Conservation (phyloP, 2,113 vertebrate genomes). For the Neofelis nebulosa region DNA sequence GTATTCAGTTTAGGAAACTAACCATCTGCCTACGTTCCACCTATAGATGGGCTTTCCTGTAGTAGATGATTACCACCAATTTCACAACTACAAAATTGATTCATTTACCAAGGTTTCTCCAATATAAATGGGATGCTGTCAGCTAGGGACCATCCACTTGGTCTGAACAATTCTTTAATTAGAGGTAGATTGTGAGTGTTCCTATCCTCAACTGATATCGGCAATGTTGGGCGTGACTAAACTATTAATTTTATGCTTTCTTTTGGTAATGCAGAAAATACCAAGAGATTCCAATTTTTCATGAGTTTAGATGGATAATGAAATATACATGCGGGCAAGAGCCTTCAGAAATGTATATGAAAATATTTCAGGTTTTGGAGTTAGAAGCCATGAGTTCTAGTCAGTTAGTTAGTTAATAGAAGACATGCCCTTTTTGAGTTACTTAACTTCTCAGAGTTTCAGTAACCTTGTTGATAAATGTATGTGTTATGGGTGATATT, state of each 20-base stretch:
- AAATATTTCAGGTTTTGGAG: neutral
- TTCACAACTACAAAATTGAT: neutral
- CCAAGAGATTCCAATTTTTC: neutral
- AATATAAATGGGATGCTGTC: too few relatives aligned
- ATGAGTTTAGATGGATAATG: neutral
- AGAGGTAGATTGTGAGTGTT: neutral
- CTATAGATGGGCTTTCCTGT: neutral
- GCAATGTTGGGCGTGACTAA: neutral
- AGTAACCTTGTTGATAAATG: neutral
- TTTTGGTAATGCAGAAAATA: neutral
- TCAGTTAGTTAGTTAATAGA: neutral
- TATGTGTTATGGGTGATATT: neutral
- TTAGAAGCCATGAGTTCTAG: neutral
- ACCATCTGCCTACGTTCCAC: neutral
- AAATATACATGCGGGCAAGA: neutral
- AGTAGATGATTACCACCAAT: neutral
- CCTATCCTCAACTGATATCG: neutral
- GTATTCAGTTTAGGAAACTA: neutral
- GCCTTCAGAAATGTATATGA: neutral
- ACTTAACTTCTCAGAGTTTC: neutral
- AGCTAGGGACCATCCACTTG: fast-evolving
- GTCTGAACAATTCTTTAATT: neutral
- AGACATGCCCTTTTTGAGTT: neutral
- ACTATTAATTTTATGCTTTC: neutral
- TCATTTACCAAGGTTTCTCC: neutral